Percentiles rank a stretch among this genome's conserved stretches.
phyloP scores from a whole-genome alignment of 2,888 invertebrate species.

The Platycheirus rosarum region DNA sequence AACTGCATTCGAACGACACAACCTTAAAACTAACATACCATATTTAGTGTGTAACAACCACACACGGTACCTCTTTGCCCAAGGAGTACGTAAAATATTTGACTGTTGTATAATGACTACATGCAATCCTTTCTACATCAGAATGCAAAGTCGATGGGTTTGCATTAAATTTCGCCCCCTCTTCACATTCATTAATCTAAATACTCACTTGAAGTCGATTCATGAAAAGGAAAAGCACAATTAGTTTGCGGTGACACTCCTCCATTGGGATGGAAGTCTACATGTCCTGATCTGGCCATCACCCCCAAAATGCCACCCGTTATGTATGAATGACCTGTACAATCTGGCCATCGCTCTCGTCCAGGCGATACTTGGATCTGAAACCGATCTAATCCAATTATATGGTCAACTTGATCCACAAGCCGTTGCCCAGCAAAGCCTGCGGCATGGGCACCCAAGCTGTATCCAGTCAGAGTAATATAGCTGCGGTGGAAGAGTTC shows the following conservation, averaged over 20 bases:
- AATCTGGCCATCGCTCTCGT: constrained; percentile 79
- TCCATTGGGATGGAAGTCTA: constrained; percentile 82
- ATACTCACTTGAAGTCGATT: constrained; percentile 79
- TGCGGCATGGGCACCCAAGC: constrained; percentile 82
- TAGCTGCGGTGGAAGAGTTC: constrained; percentile 78
- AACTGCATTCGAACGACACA: constrained; percentile 77
- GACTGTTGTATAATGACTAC: constrained; percentile 81
- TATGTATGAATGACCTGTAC: constrained; percentile 82
- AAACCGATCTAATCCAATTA: constrained; percentile 81
- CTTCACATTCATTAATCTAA: constrained; percentile 60
- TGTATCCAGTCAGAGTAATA: constrained; percentile 81
- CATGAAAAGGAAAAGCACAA: constrained; percentile 78
- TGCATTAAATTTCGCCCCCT: constrained; percentile 27
- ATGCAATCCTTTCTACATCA: constrained; percentile 79
- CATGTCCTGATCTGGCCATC: constrained; percentile 80
- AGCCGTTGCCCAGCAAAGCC: constrained; percentile 80
- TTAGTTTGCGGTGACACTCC: constrained; percentile 80
- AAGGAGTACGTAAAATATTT: constrained; percentile 81
- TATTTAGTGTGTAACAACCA: constrained; percentile 80
- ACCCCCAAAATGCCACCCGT: constrained; percentile 80
- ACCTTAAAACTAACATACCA: constrained; percentile 76
- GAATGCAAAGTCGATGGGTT: constrained; percentile 17
- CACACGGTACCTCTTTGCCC: constrained; percentile 79
- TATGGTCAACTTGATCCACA: constrained; percentile 79
- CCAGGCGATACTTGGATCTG: constrained; percentile 79